Evolutionary conservation across 37 sponge, comb jelly and placozoan genomes (phyloP), one percentile per base, ranked within the genome.

Genomic region (Dysidea cf. avara): DNA sequence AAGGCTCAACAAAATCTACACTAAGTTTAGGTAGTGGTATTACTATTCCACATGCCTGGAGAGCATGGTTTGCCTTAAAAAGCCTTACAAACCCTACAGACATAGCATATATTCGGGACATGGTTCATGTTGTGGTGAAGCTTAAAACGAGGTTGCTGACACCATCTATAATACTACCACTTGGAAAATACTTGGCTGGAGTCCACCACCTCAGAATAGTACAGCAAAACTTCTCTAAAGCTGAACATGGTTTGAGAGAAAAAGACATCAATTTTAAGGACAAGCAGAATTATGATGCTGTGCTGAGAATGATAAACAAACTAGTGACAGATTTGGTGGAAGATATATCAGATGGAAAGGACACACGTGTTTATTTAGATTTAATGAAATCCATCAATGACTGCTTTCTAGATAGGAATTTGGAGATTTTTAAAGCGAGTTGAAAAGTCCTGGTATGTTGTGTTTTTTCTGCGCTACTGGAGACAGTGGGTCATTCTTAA

Each of bases 91-190:
- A 76, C 1, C 79, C 79, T n/a, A 78, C 68, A 21, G 25, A 3
- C 3, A 9, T 78, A 53, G 39, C 59, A 31, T 77, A 64, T 50
- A 56, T 77, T 1, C 78, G 64, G 54, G 68, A 78, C 58, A 9
- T 18, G 5, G 79, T 78, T n/a, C 79, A 78, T 56, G 49, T 78
- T 21, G 75, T 63, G 24, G 75, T 75, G 30, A 75, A 75, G 52
- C 31, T 75, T 14, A 75, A 75, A 29, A 3, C 75, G 2, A 24
- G 57, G 47, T 39, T 68, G 31, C 3, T 68, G 29, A 78, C 25
- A 53, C 79, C 69, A 0, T 78, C 69, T 1, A 52, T 22, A 54
- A 57, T 68, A 32, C 43, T 68, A 2, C 56, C 58, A 55, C 26
- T 78, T 20, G 68, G 79, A 21, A 33, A 2, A 54, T 78, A 78